A percentile compares a stretch with the other conserved stretches of the same genome.
These are phyloP conservation scores for Pseudopodoces humilis DNA, from an alignment of 2,113 vertebrate genomes.

Conservation along the genomic window DNA sequence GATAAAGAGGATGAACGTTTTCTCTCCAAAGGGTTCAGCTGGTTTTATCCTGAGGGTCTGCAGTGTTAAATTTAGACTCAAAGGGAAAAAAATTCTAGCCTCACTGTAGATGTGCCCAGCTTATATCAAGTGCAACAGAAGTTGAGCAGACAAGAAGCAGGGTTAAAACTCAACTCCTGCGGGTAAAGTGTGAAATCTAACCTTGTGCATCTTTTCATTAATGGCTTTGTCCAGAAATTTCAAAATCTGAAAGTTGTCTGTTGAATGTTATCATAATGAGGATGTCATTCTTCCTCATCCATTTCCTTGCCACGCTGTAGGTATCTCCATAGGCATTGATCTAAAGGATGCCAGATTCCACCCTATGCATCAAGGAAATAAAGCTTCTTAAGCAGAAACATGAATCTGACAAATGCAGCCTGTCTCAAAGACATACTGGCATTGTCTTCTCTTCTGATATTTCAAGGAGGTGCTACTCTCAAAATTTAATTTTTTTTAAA, in stretches of 20 bases:
- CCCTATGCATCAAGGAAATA: background rate
- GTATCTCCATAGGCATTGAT: background rate
- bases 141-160: background rate
- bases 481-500: background rate
- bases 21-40: constrained; percentile 61
- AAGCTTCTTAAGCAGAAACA: background rate
- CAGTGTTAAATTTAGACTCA: constrained; percentile 60
- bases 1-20: constrained; percentile 68
- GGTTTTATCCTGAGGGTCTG: constrained; percentile 67
- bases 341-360: background rate
- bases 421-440: background rate
- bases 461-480: background rate
- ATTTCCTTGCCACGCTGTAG: background rate
- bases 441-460: background rate
- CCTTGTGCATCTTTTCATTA: background rate
- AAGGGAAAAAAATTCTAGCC: background rate
- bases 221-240: background rate
- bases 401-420: background rate
- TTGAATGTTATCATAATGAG: background rate
- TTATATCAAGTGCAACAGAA: constrained; percentile 19
- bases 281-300: background rate
- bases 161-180: background rate
- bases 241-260: background rate
- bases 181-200: background rate
- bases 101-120: background rate